These are phyloP conservation scores for Ectropis crepuscularia DNA, from an alignment of 2,888 invertebrate genomes.

Conservation along the genomic window DNA sequence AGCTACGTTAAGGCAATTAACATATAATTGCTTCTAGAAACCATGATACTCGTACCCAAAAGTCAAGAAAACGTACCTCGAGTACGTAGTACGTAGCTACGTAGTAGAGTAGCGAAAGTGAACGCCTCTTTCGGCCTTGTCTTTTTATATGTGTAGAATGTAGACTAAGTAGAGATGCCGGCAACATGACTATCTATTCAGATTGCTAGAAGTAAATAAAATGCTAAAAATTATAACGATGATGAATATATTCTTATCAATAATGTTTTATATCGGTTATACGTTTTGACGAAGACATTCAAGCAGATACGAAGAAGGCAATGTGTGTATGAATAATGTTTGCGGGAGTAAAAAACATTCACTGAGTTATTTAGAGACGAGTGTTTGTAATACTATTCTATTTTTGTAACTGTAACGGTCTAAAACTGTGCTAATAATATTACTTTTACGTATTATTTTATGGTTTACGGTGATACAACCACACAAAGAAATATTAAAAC, in stretches of 20 bases:
- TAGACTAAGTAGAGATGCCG: too few species aligned
- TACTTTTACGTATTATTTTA: constrained; percentile 10
- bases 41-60: constrained; percentile 50
- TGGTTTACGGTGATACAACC: constrained; percentile 27
- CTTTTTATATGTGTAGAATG: constrained; percentile 48
- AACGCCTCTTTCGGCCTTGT: constrained; percentile 70
- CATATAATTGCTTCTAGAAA: constrained; percentile 52
- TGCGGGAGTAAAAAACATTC: constrained; percentile 25
- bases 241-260: too few species aligned
- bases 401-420: constrained; percentile 37
- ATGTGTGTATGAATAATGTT: constrained; percentile 12
- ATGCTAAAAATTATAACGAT: too few species aligned
- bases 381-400: constrained; percentile 29
- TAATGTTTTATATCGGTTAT: too few species aligned
- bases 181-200: constrained; percentile 32
- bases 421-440: too few species aligned
- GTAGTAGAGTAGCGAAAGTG: constrained; percentile 69
- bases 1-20: constrained; percentile 45
- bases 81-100: constrained; percentile 47
- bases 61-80: constrained; percentile 50
- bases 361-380: constrained; percentile 21
- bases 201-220: constrained; percentile 10
- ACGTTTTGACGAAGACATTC: too few species aligned
- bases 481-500: constrained; percentile 11
- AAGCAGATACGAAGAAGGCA: too few species aligned